Evolutionary conservation across 2,797 vertebrate genomes (phyloP).

Genomic region (Serranus cabrilla): DNA sequence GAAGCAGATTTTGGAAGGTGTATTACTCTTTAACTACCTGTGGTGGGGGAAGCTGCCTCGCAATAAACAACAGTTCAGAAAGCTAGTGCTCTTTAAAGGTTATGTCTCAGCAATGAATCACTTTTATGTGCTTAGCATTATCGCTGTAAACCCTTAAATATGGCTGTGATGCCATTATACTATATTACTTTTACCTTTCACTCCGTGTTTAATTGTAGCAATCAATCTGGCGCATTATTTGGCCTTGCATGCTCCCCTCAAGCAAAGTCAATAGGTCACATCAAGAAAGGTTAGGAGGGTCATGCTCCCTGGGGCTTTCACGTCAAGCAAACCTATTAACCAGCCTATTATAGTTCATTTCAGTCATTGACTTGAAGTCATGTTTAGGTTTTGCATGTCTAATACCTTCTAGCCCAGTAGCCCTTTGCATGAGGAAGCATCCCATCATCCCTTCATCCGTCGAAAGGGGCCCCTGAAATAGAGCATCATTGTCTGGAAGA

Average conservation of each 20-base stretch:
- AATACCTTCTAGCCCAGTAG: conserved; percentile 19
- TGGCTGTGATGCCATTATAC: conserved; percentile 24
- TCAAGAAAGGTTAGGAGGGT: conserved; percentile 34
- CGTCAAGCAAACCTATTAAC: conserved; percentile 41
- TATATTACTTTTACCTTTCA: conserved; percentile 32
- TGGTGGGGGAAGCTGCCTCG: conserved; percentile 3
- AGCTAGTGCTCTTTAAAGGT: conserved; percentile 44
- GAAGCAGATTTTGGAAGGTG: conserved; percentile 6
- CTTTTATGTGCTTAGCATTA: conserved; percentile 27
- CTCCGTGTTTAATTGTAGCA: conserved; percentile 36
- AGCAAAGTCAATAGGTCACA: conserved; percentile 51
- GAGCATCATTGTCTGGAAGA: conserved; percentile 35
- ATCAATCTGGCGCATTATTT: conserved; percentile 32
- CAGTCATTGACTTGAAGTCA: conserved; percentile 24
- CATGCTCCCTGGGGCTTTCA: conserved; percentile 38
- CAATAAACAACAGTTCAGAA: conserved; percentile 30
- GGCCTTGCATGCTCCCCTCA: conserved; percentile 27
- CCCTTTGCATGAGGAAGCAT: conserved; percentile 40
- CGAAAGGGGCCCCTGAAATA: conserved; percentile 30
- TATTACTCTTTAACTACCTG: conserved; percentile 18
- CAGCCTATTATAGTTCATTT: conserved; percentile 41
- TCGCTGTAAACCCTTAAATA: conserved; percentile 31
- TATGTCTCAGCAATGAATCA: conserved; percentile 49
- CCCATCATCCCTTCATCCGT: conserved; percentile 20
- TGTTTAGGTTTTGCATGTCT: conserved; percentile 44